phyloP scores from a whole-genome alignment of 2,113 vertebrate species.

The Rhinichthys klamathensis region DNA sequence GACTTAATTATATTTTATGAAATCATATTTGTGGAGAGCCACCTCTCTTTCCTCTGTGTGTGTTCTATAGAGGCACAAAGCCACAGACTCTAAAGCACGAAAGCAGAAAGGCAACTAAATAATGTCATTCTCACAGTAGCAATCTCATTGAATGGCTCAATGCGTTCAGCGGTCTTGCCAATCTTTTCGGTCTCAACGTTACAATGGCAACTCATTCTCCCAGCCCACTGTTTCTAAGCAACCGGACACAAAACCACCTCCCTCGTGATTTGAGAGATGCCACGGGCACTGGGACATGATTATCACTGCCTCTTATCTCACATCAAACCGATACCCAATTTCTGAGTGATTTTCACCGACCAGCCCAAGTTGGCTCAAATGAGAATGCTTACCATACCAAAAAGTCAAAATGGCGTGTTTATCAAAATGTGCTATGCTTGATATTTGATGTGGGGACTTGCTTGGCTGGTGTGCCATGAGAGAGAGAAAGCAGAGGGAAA shows the following conservation, averaged over 20 bases:
- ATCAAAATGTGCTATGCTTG: conserved; percentile 3
- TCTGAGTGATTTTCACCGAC: conserved; percentile 49
- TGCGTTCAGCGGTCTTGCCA: conserved; percentile 30
- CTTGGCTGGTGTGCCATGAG: conserved; percentile 12
- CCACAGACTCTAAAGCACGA: conserved; percentile 22
- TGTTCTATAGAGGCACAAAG: neutral
- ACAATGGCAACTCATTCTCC: conserved; percentile 43
- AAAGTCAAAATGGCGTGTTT: conserved; percentile 21
- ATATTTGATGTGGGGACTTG: conserved; percentile 47
- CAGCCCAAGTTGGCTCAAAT: conserved; percentile 45
- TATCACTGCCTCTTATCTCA: conserved; percentile 50
- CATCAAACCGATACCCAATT: conserved; percentile 52
- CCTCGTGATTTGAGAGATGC: conserved; percentile 49
- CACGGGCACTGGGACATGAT: conserved; percentile 47
- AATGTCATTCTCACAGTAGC: conserved; percentile 29
- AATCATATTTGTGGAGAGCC: neutral
- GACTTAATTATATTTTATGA: neutral
- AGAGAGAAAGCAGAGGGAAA: conserved; percentile 12
- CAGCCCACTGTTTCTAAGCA: conserved; percentile 56
- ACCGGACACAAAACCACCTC: conserved; percentile 49
- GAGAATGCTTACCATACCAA: conserved; percentile 47
- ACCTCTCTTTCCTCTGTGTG: neutral
- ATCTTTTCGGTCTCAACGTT: conserved; percentile 38
- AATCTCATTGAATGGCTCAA: conserved; percentile 40
- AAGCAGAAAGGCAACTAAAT: conserved; percentile 21